phyloP scores from a whole-genome alignment of 2,797 vertebrate species.

The Gobionotothen gibberifrons region DNA sequence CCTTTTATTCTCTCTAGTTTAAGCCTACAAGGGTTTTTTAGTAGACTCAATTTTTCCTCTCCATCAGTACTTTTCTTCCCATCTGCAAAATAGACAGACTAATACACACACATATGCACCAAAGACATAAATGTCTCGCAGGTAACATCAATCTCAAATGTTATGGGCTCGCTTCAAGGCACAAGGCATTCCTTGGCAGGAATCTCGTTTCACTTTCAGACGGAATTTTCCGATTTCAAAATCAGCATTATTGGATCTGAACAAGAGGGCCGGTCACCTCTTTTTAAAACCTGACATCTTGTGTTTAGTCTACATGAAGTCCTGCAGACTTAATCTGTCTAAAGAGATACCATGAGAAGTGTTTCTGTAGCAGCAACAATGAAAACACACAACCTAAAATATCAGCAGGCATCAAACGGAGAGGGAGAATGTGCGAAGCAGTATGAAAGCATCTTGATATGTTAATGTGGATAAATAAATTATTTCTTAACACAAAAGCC shows the following conservation, averaged over 20 bases:
- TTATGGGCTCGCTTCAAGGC: constrained; percentile 64
- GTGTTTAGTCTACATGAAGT: constrained; percentile 70
- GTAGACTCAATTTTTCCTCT: neutral
- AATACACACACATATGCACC: constrained; percentile 28
- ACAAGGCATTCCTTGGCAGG: constrained; percentile 69
- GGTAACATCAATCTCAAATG: constrained; percentile 73
- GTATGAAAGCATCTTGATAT: constrained; percentile 1
- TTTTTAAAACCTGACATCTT: constrained; percentile 44
- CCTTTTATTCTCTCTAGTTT: neutral
- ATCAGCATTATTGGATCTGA: constrained; percentile 66
- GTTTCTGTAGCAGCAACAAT: constrained; percentile 14
- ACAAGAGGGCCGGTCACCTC: constrained; percentile 34
- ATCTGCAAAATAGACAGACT: constrained; percentile 17
- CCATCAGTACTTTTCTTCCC: constrained; percentile 16
- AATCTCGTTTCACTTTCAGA: constrained; percentile 48
- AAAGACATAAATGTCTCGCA: constrained; percentile 54
- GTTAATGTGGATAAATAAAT: constrained; percentile 24
- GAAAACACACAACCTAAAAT: constrained; percentile 27
- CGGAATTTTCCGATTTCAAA: constrained; percentile 72
- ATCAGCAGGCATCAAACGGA: constrained; percentile 2
- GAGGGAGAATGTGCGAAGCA: neutral
- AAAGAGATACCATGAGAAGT: constrained; percentile 34
- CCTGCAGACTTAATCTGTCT: constrained; percentile 47
- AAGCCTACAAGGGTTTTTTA: neutral
- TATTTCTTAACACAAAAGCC: constrained; percentile 13